Evolutionary conservation across 1,140 invertebrate species (phyloP), one percentile per base, ranked within the genome.

Genomic region (Tetragnatha versicolor): DNA sequence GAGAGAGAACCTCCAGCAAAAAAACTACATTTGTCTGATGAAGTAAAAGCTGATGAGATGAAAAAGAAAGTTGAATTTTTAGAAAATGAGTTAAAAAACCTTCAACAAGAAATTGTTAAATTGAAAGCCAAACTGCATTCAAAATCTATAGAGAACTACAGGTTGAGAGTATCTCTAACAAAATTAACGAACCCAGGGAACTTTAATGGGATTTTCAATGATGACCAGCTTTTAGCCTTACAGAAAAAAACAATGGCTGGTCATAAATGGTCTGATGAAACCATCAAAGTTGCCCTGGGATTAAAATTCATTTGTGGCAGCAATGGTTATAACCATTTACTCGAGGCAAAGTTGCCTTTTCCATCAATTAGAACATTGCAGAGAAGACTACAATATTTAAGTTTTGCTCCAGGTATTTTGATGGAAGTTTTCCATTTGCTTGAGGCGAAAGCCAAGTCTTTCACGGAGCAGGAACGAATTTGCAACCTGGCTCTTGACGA

Each of bases 371-470:
- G 45, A 31, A 72, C 45, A 9, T 53, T 49, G 9, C 27, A 29
- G 4, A 49, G 66, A 69, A 9, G 66, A n/a, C 4, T 69, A 42
- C 35, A 69, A 29, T 33, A 69, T 33, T 47, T 53, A 31, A 69
- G 7, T 17, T 69, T 69, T 49, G 2, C 2, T 14, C 20, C 9
- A 3, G 69, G 69, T 33, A 55, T 72, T 7, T 60, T 31, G 3
- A 12, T 14, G 5, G 27, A 53, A 37, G 69, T 72, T 55, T 72
- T 72, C 33, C 20, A 72, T 60, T 72, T 72, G 14, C 31, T 72
- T 3, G 33, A 55, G 29, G 35, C 55, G 25, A 55, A 72, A 22
- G 17, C 35, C 17, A 27, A 3, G 9, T 12, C 6, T 55, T 37
- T 55, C n/a, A 9, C 3, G 2, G 17, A 2, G 1, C 9, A 42